A percentile compares a stretch with the other conserved stretches of the same genome.
Conservation (phyloP, 2,113 vertebrate species). For the Polypterus bichir region DNA sequence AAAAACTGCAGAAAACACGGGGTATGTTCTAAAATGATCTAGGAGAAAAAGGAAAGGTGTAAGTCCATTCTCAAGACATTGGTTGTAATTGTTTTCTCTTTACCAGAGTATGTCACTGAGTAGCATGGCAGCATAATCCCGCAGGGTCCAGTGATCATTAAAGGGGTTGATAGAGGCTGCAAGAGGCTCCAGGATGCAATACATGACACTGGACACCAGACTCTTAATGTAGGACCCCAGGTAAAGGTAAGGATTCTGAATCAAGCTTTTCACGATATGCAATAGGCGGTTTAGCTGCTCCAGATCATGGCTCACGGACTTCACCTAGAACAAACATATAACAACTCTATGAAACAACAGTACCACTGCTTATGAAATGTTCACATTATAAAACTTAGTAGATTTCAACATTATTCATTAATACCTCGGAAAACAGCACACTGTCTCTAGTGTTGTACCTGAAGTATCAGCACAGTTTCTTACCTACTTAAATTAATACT, state of each 20-base stretch:
- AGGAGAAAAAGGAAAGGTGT: too few relatives aligned
- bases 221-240: conserved; percentile 78
- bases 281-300: conserved; percentile 78
- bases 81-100: not conserved
- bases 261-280: conserved; percentile 76
- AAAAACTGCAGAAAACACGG: too few relatives aligned
- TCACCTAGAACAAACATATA: conserved; percentile 50
- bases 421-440: too few relatives aligned
- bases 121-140: conserved; percentile 75
- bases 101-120: conserved; percentile 88
- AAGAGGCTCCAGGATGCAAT: conserved; percentile 81
- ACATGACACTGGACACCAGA: conserved; percentile 79
- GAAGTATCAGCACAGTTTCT: too few relatives aligned
- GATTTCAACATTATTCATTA: too few relatives aligned
- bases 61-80: too few relatives aligned
- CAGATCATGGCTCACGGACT: conserved; percentile 80
- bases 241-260: conserved; percentile 78
- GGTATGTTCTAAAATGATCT: too few relatives aligned
- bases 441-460: too few relatives aligned
- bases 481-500: too few relatives aligned
- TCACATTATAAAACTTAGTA: too few relatives aligned
- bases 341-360: too few relatives aligned
- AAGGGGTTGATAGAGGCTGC: conserved; percentile 88
- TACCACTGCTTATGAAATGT: too few relatives aligned
- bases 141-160: conserved; percentile 90